Base-by-base conservation (phyloP, 2,888 invertebrate species). In the Aphrophora alni region DNA sequence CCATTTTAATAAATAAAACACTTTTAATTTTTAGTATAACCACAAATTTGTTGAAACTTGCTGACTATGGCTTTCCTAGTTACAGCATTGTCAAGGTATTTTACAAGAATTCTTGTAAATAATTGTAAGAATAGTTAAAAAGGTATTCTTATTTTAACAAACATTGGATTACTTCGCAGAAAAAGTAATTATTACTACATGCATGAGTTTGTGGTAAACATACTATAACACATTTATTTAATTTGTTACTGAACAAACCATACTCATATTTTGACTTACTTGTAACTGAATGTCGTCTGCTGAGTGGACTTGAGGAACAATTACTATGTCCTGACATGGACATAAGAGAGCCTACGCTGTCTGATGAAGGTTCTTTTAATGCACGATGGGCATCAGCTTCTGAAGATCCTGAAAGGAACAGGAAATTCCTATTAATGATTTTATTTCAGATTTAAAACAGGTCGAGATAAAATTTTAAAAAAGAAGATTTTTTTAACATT, bases 271-370 rank as follows among this genome's bases (percentile, higher is more conserved):
- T 27, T 72, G 81, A 88, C 91, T 91, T 89, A 95, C 95, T 93
- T 85, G 94, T 94, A 59, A 94, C 93, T 82, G 95, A 95, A 89
- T 95, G 95, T 85, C 95, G 91, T 86, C 95, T 90, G 85, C 93
- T 93, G 12, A 94, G 91, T 14, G 95, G 95, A 88, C 95, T 95
- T 25, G 94, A 94, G 75, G 94, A 94, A 83, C 93, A 93, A 86
- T 94, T 95, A 87, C 94, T 95, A 84, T 94, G 92, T 26, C 95
- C 95, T 4, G 94, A 93, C 86, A 89, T 90, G 3, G 90, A 90
- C 89, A 91, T 90, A 26, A 95, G 89, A 0, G 95, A 95, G 21
- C 94, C 94, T 2, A 93, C 92, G 85, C 93, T 93, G 86, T 94
- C 93, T 28, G 92, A 91, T 77, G 92, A 90, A 51, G 92, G 91